These are phyloP conservation scores for Mercenaria mercenaria DNA, from an alignment of 1,140 invertebrate genomes.

Conservation along the genomic window DNA sequence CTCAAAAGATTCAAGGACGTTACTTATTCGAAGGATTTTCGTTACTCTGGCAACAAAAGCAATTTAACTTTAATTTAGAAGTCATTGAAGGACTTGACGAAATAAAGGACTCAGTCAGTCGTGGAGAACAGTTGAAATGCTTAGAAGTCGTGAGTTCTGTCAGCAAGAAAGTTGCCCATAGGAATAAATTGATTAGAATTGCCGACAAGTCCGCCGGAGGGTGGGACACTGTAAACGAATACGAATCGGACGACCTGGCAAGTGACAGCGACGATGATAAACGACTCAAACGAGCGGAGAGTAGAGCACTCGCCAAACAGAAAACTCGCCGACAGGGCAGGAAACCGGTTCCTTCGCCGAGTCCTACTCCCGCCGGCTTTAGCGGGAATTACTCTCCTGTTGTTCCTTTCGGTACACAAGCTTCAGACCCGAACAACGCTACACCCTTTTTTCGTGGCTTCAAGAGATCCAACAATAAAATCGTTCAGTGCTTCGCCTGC, in stretches of 20 bases:
- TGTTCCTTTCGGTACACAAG: not conserved
- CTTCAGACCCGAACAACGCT: not conserved
- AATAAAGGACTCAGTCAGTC: no score
- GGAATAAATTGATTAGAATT: conserved; percentile 23
- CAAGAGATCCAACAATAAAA: not conserved
- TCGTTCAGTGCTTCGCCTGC: not conserved
- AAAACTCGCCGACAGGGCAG: not conserved
- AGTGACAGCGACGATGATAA: conserved; percentile 17
- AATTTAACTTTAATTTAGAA: not conserved
- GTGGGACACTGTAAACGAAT: conserved; percentile 25
- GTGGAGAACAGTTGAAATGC: not conserved
- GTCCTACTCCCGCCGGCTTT: not conserved
- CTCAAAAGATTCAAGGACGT: not conserved
- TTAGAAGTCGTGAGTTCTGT: not conserved
- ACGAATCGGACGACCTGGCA: not conserved
- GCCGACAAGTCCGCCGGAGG: conserved; percentile 16
- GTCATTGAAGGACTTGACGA: not conserved
- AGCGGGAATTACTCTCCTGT: not conserved
- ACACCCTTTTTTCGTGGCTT: not conserved
- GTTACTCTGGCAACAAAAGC: not conserved
- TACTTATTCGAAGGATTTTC: not conserved
- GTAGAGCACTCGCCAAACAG: not conserved
- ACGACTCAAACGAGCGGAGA: not conserved
- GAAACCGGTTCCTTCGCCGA: not conserved
- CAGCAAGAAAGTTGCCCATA: not conserved